Percentiles rank a stretch among this genome's conserved stretches.
phyloP scores from a whole-genome alignment of 1,140 invertebrate species.

The Calosoma granatense region DNA sequence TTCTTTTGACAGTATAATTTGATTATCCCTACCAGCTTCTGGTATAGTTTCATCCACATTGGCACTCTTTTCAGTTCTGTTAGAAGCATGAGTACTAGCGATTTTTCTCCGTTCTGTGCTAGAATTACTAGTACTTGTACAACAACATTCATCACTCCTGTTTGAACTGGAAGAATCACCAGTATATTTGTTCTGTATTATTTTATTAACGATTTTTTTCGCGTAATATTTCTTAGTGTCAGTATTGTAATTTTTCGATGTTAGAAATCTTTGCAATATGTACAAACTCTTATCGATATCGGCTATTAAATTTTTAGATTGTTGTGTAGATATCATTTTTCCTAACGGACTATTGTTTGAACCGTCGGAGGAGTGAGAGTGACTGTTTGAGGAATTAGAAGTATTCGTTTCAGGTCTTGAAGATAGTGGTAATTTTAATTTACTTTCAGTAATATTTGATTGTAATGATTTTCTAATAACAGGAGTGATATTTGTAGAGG shows the following conservation, averaged over 20 bases:
- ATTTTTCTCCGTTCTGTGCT: no score
- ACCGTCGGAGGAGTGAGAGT: not conserved
- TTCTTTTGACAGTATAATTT: no score
- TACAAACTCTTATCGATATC: constrained; percentile 23
- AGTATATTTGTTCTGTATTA: constrained; percentile 20
- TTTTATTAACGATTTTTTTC: constrained; percentile 26
- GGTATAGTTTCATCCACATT: not conserved
- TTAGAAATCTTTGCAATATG: constrained; percentile 26
- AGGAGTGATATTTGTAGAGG: no score
- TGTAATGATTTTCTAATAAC: no score
- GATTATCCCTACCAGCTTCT: not conserved
- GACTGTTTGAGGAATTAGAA: not conserved
- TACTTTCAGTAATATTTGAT: no score
- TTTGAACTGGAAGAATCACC: constrained; percentile 12
- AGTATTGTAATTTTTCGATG: constrained; percentile 27
- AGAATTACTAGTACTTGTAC: no score
- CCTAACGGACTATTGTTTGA: not conserved
- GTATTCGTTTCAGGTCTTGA: not conserved
- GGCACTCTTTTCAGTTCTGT: not conserved
- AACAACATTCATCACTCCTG: no score
- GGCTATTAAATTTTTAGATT: constrained; percentile 13
- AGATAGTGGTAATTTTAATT: not conserved
- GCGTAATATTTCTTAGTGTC: constrained; percentile 26
- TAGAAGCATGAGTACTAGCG: no score
- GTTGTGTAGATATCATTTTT: constrained; percentile 16